Conservation (phyloP, 2,113 vertebrate genomes). For the Forbesichthys papilliferus region DNA sequence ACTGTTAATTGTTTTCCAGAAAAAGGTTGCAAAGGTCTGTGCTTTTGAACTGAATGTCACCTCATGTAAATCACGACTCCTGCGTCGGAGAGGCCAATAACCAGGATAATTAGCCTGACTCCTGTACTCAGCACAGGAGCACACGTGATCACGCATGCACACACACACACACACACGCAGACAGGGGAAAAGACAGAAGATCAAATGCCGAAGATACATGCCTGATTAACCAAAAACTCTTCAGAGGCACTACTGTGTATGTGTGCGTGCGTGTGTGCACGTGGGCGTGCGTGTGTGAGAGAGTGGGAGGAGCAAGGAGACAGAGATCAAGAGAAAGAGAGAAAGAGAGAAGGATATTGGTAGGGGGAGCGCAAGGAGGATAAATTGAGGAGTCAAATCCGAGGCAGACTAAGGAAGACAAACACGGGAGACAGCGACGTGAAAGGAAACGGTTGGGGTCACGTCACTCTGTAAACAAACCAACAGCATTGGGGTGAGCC, state of each 20-base stretch:
- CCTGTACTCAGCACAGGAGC: constrained; percentile 15
- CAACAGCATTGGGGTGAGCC: constrained; percentile 61
- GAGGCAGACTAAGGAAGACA: constrained; percentile 36
- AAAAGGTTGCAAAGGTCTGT: constrained; percentile 67
- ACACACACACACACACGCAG: not conserved
- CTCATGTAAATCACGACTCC: constrained; percentile 69
- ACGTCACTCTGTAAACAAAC: constrained; percentile 72
- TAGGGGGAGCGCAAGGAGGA: not conserved
- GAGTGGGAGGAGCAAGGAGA: constrained; percentile 34
- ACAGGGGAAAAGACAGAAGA: constrained; percentile 42
- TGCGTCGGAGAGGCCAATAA: constrained; percentile 65
- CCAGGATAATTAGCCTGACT: constrained; percentile 65
- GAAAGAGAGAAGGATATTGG: not conserved
- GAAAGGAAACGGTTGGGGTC: constrained; percentile 69
- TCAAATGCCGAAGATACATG: constrained; percentile 64
- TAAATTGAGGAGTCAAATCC: constrained; percentile 42
- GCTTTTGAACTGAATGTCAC: constrained; percentile 73
- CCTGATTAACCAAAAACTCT: constrained; percentile 66
- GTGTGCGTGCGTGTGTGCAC: not conserved
- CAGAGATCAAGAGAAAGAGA: too few relatives aligned
- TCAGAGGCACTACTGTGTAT: constrained; percentile 52
- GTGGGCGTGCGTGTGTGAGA: not conserved
- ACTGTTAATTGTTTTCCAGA: constrained; percentile 71
- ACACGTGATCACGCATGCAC: not conserved
- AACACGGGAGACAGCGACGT: constrained; percentile 40